These are phyloP conservation scores for Litocranius walleri DNA, from an alignment of 2,113 vertebrate genomes.

Conservation along the genomic window DNA sequence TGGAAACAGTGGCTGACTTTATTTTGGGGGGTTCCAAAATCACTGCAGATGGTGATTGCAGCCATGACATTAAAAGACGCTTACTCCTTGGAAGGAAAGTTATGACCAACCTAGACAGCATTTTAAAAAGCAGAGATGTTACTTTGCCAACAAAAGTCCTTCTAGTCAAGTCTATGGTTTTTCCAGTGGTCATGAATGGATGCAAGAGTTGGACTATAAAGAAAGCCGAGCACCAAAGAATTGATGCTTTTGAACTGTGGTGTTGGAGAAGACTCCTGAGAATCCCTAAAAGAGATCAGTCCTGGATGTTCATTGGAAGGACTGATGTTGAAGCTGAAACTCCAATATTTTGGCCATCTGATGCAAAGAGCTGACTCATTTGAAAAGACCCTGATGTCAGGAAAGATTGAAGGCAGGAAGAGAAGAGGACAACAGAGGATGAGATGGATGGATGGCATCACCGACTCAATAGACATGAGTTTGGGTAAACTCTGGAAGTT, in stretches of 20 bases:
- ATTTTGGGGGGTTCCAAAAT: fast-evolving
- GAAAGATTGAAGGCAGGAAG: not conserved
- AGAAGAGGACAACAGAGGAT: not conserved
- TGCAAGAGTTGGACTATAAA: not conserved
- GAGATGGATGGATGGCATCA: not conserved
- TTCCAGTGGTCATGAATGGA: not conserved
- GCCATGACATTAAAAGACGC: not conserved
- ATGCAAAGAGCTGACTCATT: not conserved
- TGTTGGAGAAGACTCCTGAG: not conserved
- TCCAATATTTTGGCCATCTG: not conserved
- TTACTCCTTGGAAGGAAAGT: not conserved
- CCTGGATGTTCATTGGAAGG: not conserved
- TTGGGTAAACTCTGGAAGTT: not conserved
- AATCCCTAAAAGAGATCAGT: not conserved
- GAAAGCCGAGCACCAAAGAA: fast-evolving
- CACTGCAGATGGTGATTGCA: not conserved
- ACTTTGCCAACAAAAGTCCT: not conserved
- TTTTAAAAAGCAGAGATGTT: not conserved
- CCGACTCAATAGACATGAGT: not conserved
- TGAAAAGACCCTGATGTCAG: not conserved
- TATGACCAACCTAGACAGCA: not conserved
- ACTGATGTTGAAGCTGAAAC: not conserved
- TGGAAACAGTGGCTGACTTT: not conserved
- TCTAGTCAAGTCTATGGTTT: not conserved
- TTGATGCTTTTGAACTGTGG: not conserved